Base-by-base conservation (phyloP, 2,888 invertebrate genomes). In the Rotaria magnacalcarata region DNA sequence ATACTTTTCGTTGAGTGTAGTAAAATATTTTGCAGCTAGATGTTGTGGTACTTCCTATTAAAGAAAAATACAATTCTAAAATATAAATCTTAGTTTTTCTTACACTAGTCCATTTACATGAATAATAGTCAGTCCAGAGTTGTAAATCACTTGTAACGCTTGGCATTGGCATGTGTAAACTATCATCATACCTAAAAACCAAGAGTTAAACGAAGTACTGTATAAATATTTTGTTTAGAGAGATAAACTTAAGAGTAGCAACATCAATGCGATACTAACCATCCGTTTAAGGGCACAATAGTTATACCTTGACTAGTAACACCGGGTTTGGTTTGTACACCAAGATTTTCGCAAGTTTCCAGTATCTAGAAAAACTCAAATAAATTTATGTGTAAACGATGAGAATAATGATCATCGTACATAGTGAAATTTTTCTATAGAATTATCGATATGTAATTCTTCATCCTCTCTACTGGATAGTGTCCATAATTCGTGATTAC, bases 401-500 rank as follows among this genome's bases (percentile, higher is more conserved):
- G 7, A 0, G 19, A 19, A 24, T n/a, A 8, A n/a, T 41, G 4
- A n/a, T 34, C 19, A 47, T n/a, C 19, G 24, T 47, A 80, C 80
- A n/a, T 80, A 19, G 19, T 47, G 47, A 24, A 80, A 80, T 80
- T 80, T 80, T 47, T 47, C 47, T n/a, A 80, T 47, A 2, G 80
- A 80, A 47, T 80, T 47, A n/a, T 43, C n/a, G 24, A 80, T 34
- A 11, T 47, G 47, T 14, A 80, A 80, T n/a, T 43, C 80, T n/a
- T 43, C n/a, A 47, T 80, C 80, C 19, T 67, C 67, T 16, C 4
- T 34, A 3, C 7, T 2, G 14, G 80, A 80, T 43, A 2, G 8
- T 4, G 47, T 80, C 80, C 80, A 80, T 80, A 80, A 47, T 47
- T 80, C 80, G 47, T 80, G 80, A 80, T 80, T 80, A 10, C 80